Evolutionary conservation across 2,797 vertebrate genomes (phyloP), one percentile per base, ranked within the genome.

Genomic region (Mus caroli): DNA sequence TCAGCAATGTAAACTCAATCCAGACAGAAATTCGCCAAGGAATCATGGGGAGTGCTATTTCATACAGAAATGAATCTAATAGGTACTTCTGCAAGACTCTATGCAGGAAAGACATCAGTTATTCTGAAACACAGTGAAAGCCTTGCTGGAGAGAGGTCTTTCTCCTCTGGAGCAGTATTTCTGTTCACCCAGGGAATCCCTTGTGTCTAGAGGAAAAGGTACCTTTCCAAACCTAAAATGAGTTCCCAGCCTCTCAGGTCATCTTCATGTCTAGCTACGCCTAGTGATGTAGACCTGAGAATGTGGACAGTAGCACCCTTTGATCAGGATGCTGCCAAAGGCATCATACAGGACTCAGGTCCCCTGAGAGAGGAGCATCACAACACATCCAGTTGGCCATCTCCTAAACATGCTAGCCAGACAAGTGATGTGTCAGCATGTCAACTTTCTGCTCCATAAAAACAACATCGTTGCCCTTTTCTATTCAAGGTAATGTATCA

Each of bases 181-280:
- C 10, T 58, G 52, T 79, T 0, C 0, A 2, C 37, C 26, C 3
- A 9, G 0, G 9, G 46, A 56, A 56, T n/a, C 52, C 10, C 43
- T 50, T 15, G 31, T 15, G 34, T 75, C 64, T 56, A 15, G n/a
- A 78, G 76, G 76, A 50, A 62, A 77, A 20, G 6, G 37, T 26
- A 1, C 8, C 8, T 4, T 60, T 54, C 8, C 0, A 2, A 71
- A 64, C 15, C 76, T 0, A 0, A 71, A 54, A 71, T 46, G 11
- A 56, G 2, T 20, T 14, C 40, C 62, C 0, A 0, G 12, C 54
- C 12, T 15, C 52, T 22, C 0, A 0, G 17, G 2, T 56, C 37
- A 58, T 5, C 7, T 10, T 83, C 67, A 13, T 62, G 3, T 15
- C 14, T 26, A 46, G 46, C 54, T 64, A 54, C 31, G 58, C 6